Base-by-base conservation (phyloP, 23 tunicate species). In the Trididemnum clinides region DNA sequence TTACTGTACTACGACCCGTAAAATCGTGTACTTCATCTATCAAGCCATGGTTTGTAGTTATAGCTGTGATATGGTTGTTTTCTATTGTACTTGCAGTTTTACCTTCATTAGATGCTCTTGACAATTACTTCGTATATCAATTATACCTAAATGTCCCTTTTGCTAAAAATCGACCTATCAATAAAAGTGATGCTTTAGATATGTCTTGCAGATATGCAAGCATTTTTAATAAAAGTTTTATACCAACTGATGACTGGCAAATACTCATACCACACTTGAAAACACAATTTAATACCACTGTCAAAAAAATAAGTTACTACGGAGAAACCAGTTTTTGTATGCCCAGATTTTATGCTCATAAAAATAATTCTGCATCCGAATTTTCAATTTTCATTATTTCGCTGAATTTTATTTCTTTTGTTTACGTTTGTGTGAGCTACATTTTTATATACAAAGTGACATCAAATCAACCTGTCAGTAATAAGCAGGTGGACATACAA, bases 291-390 rank as follows among this genome's bases (percentile, higher is more conserved):
- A 19, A 37, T 5, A n/a, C n/a, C n/a, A n/a, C n/a, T n/a, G n/a
- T n/a, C n/a, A n/a, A n/a, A n/a, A 27, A 7, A 18, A 57, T n/a
- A 4, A 32, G 80, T 5, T 74, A 35, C 22, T 74, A 74, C 27
- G 80, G 57, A 2, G 32, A 74, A 10, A 74, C 57, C 57, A 74
- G 80, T 74, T 57, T 74, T 6, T 74, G 80, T 27, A 74, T 74
- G 59, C 80, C 80, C 2, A 74, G 58, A 44, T 44, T 74, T 74
- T 74, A 38, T 74, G 80, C 38, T 37, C 7, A 39, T 44, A 22
- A 39, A 23, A 27, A 18, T 6, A 57, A 74, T 5, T 6, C 4
- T 19, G 28, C 31, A 5, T 23, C 32, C 7, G 58, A 19, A 15
- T 74, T 36, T 29, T 36, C 57, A 2, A 37, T 44, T 20, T 37